Evolutionary conservation across 2,888 invertebrate genomes (phyloP), one percentile per base, ranked within the genome.

Genomic region (Clusia tigrina): DNA sequence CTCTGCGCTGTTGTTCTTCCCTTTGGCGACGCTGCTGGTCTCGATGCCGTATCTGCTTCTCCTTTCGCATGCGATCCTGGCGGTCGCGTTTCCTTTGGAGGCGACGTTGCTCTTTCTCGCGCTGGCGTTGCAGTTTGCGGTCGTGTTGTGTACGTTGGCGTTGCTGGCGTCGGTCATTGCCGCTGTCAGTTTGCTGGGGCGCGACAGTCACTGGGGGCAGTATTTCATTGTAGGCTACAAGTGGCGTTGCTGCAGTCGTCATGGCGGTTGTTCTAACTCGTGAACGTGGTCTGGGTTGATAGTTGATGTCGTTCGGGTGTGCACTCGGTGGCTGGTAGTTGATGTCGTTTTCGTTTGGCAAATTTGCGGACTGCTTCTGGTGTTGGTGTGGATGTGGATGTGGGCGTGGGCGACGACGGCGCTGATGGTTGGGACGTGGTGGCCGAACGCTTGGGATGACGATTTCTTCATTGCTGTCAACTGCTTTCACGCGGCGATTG

Each of bases 391-490:
- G 65, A 6, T 64, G 64, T 37, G 51, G 58, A 2, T 65, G 65
- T 23, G 37, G 52, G 5, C 63, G 62, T 20, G 38, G 63, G 20
- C 68, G 69, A n/a, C 63, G 64, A 1, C 71, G 69, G 17, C 71
- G 69, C 24, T 55, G 42, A 53, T 2, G 55, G 46, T 20, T 51
- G 37, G 32, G 52, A 6, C 67, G 58, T 18, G 26, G 65, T 9
- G 62, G 63, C 12, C 65, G 71, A 18, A 69, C 64, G 1, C 32
- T 58, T 0, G 77, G 73, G 9, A 81, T 73, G n/a, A 71, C 51
- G 70, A 81, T 81, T 54, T 74, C 77, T 67, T 80, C 81, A 17
- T 68, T 70, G 58, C 80, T 81, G 63, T 74, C 79, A 55, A 73
- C 73, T 24, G 81, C 78, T 65, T 76, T 78, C 2, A 81, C 78